A percentile compares a stretch with the other conserved stretches of the same genome.
phyloP scores from a whole-genome alignment of 2,888 invertebrate species.

The Parochlus steinenii region DNA sequence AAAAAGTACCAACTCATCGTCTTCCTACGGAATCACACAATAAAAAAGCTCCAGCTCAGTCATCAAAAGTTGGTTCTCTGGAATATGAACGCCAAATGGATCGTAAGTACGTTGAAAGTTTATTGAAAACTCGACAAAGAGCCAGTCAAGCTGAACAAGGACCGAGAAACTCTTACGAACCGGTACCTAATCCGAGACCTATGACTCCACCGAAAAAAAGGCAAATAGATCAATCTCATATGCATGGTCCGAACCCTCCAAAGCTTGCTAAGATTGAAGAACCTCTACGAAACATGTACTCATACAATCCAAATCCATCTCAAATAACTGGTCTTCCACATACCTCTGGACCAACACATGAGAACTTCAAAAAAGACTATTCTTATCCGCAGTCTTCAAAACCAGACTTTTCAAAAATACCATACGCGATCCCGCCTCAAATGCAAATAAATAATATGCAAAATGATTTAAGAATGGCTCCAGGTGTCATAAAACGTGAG shows the following conservation, averaged over 20 bases:
- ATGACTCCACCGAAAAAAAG: constrained; percentile 4
- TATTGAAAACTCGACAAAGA: constrained; percentile 5
- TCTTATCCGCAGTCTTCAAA: too few relatives aligned
- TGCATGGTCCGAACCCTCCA: neutral
- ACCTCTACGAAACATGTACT: neutral
- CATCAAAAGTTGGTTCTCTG: neutral
- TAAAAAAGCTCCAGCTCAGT: neutral
- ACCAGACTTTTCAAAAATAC: too few relatives aligned
- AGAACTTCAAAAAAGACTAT: neutral
- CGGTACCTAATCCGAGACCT: constrained; percentile 12
- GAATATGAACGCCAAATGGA: constrained; percentile 5
- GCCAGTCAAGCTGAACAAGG: neutral
- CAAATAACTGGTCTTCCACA: neutral
- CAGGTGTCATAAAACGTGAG: constrained; percentile 1
- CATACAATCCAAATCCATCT: neutral
- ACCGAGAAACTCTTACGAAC: too few relatives aligned
- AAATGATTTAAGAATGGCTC: neutral
- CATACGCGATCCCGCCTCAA: neutral
- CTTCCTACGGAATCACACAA: neutral
- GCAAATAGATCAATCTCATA: constrained; percentile 1
- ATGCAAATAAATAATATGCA: too few relatives aligned
- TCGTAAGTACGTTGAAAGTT: constrained; percentile 10
- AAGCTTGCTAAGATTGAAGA: constrained; percentile 6
- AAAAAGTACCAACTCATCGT: neutral
- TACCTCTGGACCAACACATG: neutral